Conservation (phyloP, 2,113 vertebrate species). For the Vulpes lagopus region DNA sequence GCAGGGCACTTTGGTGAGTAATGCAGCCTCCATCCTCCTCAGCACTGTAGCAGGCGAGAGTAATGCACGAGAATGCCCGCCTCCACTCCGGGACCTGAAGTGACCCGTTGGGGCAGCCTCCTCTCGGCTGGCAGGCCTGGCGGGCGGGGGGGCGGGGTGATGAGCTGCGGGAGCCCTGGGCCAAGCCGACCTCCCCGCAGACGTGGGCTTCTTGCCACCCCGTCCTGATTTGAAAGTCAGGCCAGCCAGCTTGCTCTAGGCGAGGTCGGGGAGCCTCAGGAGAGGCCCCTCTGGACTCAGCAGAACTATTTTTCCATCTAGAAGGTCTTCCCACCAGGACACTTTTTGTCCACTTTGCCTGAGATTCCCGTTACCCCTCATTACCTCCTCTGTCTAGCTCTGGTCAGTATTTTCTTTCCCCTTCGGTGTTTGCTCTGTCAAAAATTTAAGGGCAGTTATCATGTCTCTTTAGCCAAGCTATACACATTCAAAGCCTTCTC, state of each 20-base stretch:
- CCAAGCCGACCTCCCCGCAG: neutral
- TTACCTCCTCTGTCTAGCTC: constrained; percentile 60
- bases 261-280: neutral
- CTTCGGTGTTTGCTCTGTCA: constrained; percentile 75
- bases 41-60: neutral
- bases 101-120: neutral
- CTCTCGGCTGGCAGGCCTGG: neutral
- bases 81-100: neutral
- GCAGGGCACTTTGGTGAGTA: neutral
- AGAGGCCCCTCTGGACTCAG: neutral
- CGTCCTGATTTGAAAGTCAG: neutral
- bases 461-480: constrained; percentile 79
- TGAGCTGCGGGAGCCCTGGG: neutral
- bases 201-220: neutral
- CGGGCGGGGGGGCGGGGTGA: neutral
- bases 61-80: neutral
- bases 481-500: constrained; percentile 70
- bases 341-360: constrained; percentile 66
- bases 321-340: constrained; percentile 42
- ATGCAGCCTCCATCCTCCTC: neutral
- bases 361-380: constrained; percentile 63
- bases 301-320: neutral
- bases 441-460: constrained; percentile 76
- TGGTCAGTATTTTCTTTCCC: constrained; percentile 65
- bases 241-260: neutral